phyloP scores from a whole-genome alignment of 2,113 vertebrate species.

The Salminus brasiliensis region DNA sequence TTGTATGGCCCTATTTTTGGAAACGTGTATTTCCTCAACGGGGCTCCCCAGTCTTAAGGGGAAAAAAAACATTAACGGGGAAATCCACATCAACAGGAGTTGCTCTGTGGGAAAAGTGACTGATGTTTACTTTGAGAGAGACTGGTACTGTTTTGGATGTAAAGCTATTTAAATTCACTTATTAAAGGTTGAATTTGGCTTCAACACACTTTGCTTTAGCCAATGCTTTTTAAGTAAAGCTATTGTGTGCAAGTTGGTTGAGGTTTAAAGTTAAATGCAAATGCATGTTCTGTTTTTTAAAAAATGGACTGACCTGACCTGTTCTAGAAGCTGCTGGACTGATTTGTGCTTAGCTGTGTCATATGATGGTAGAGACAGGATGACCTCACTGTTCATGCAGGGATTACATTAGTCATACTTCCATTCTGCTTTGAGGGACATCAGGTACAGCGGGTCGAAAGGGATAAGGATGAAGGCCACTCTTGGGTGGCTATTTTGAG shows the following conservation, averaged over 20 bases:
- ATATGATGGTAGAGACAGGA: constrained; percentile 31
- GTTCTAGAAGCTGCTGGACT: constrained; percentile 35
- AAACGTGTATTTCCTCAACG: background rate
- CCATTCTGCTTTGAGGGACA: constrained; percentile 29
- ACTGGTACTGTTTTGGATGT: background rate
- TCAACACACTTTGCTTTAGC: background rate
- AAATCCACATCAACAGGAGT: background rate
- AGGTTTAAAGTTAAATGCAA: background rate
- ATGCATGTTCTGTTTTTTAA: background rate
- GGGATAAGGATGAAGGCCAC: constrained; percentile 26
- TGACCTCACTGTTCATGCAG: constrained; percentile 40
- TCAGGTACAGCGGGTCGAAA: constrained; percentile 28
- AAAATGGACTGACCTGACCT: background rate
- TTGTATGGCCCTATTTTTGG: constrained; percentile 12
- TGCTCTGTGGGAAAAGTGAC: background rate
- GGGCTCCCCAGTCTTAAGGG: background rate
- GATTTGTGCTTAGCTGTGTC: constrained; percentile 24
- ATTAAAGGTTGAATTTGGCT: background rate
- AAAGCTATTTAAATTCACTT: background rate
- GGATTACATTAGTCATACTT: constrained; percentile 48
- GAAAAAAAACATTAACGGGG: background rate
- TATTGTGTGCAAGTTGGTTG: background rate
- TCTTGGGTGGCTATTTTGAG: background rate
- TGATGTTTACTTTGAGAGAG: background rate
- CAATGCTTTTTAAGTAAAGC: background rate